phyloP scores from a whole-genome alignment of 2,113 vertebrate species.

The Emydura subglobosa region DNA sequence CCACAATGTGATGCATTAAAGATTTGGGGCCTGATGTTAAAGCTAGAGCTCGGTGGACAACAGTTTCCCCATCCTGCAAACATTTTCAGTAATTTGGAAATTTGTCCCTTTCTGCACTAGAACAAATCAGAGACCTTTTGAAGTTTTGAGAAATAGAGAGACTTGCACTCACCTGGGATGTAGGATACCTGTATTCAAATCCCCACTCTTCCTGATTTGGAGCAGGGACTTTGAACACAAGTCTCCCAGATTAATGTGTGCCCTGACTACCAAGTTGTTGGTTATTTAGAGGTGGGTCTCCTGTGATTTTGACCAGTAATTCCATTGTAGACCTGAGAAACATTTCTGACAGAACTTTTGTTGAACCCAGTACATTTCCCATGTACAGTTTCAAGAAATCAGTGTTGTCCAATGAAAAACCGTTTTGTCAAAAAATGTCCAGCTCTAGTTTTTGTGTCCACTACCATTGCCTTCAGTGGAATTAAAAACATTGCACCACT shows the following conservation, averaged over 20 bases:
- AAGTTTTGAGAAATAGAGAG: background rate
- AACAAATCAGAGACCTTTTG: background rate
- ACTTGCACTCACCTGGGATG: background rate
- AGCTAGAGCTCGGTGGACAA: background rate
- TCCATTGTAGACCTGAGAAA: background rate
- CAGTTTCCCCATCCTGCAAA: background rate
- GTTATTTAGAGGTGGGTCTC: background rate
- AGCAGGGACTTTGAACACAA: background rate
- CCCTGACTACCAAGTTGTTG: background rate
- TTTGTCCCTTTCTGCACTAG: background rate
- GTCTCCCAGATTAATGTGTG: background rate
- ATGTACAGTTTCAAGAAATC: background rate
- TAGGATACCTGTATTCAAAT: background rate
- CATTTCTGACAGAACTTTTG: background rate
- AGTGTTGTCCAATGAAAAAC: background rate
- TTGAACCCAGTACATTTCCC: background rate
- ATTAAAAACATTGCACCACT: background rate
- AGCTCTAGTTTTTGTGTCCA: background rate
- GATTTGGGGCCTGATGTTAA: constrained; percentile 14
- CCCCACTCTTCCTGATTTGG: background rate
- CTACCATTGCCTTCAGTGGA: background rate
- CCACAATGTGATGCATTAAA: background rate
- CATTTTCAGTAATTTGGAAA: background rate
- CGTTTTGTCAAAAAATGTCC: background rate
- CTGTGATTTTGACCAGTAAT: background rate